Evolutionary conservation across 2,888 invertebrate genomes (phyloP).

Genomic region (Drosophila fulvimacula): DNA sequence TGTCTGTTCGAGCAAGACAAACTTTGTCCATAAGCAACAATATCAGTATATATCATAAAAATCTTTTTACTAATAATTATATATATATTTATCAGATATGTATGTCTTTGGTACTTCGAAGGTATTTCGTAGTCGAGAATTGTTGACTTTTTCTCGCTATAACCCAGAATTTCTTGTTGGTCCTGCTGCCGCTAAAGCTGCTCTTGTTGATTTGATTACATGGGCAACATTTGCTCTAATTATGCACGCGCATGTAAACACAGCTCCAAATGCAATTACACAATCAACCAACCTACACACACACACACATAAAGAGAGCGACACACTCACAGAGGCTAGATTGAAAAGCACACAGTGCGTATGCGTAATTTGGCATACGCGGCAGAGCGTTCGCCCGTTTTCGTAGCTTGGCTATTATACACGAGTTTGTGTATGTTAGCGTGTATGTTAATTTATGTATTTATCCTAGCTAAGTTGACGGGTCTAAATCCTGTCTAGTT

Average conservation of each 20-base stretch:
- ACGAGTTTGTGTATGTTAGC: not conserved
- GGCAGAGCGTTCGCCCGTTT: constrained; percentile 12
- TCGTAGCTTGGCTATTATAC: constrained; percentile 19
- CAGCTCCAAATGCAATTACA: constrained; percentile 73
- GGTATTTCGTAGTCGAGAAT: not conserved
- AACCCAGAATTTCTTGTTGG: constrained; percentile 13
- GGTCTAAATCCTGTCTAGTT: not conserved
- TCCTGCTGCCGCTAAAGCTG: constrained; percentile 5
- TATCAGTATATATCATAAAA: too few relatives aligned
- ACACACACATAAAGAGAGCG: constrained; percentile 1
- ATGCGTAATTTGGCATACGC: constrained; percentile 61
- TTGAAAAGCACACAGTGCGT: constrained; percentile 63
- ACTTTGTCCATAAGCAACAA: too few relatives aligned
- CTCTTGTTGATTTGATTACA: constrained; percentile 72
- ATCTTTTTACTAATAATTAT: too few relatives aligned
- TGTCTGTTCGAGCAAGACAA: too few relatives aligned
- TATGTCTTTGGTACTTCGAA: too few relatives aligned
- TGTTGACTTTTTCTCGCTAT: not conserved
- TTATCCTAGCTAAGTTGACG: not conserved
- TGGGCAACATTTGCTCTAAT: constrained; percentile 75
- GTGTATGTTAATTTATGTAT: not conserved
- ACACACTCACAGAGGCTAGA: constrained; percentile 31
- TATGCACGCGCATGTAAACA: constrained; percentile 80
- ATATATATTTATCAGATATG: too few relatives aligned
- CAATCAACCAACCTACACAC: constrained; percentile 20